Evolutionary conservation across 2,113 vertebrate species (phyloP).

Genomic region (Strix aluco): DNA sequence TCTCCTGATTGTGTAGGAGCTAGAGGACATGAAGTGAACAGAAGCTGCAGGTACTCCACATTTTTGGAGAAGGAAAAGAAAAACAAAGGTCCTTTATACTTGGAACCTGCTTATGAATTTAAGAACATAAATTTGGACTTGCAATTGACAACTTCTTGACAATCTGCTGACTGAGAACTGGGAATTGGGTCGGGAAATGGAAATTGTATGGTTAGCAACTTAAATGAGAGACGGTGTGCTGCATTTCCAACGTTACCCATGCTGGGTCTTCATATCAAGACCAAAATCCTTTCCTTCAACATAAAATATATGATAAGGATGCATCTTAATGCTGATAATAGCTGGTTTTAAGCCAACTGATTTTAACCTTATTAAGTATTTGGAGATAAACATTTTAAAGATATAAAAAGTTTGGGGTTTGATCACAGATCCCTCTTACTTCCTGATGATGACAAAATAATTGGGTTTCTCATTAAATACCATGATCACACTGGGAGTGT

Average conservation of each 20-base stretch:
- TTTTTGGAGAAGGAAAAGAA: not conserved
- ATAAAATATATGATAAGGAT: not conserved
- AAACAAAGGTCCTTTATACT: not conserved
- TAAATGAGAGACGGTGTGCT: not conserved
- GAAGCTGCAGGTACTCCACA: not conserved
- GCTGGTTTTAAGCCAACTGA: not conserved
- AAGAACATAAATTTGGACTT: not conserved
- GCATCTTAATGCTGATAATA: not conserved
- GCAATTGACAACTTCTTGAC: not conserved
- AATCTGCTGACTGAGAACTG: not conserved
- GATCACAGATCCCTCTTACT: not conserved
- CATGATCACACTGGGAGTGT: not conserved
- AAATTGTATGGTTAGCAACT: not conserved
- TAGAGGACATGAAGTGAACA: not conserved
- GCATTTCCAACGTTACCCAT: not conserved
- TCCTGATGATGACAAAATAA: constrained; percentile 11
- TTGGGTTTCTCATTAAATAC: not conserved
- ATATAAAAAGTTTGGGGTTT: not conserved
- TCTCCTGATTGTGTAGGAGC: not conserved
- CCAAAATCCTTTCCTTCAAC: not conserved
- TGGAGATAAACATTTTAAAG: not conserved
- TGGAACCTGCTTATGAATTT: not conserved
- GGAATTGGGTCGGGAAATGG: not conserved
- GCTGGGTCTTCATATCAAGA: not conserved
- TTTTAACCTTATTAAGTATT: not conserved